phyloP scores from a whole-genome alignment of 2,797 vertebrate species.

The Todus mexicanus region DNA sequence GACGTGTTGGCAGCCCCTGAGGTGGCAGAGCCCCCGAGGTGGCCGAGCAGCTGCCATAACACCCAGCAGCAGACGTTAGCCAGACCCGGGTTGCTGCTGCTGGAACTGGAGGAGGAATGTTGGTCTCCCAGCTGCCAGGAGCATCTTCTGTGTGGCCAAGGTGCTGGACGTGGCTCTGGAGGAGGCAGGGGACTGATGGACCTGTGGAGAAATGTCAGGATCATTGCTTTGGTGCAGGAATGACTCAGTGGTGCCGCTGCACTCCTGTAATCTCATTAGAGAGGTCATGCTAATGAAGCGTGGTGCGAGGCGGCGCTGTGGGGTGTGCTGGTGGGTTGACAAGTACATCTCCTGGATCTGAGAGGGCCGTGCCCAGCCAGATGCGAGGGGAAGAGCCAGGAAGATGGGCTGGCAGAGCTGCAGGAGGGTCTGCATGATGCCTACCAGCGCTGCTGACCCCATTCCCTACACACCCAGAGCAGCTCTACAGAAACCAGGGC shows the following conservation, averaged over 20 bases:
- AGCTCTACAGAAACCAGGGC: constrained; percentile 16
- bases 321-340: background rate
- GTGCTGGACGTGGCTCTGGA: background rate
- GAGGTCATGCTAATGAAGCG: background rate
- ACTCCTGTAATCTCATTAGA: background rate
- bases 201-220: background rate
- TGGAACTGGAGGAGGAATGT: background rate
- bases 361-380: background rate
- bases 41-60: constrained; percentile 42
- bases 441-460: background rate
- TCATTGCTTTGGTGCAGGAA: background rate
- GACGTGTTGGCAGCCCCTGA: constrained; percentile 10
- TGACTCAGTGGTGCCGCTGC: background rate
- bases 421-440: background rate
- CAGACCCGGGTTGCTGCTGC: background rate
- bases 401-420: background rate
- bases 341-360: background rate
- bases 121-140: background rate
- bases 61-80: constrained; percentile 19
- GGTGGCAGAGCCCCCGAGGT: constrained; percentile 35
- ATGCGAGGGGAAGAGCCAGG: background rate
- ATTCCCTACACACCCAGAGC: background rate
- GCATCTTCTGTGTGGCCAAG: background rate
- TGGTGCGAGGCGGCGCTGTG: background rate
- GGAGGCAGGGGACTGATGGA: background rate